Evolutionary conservation across 2,888 invertebrate species (phyloP).

Genomic region (Pollenia griseotomentosa): DNA sequence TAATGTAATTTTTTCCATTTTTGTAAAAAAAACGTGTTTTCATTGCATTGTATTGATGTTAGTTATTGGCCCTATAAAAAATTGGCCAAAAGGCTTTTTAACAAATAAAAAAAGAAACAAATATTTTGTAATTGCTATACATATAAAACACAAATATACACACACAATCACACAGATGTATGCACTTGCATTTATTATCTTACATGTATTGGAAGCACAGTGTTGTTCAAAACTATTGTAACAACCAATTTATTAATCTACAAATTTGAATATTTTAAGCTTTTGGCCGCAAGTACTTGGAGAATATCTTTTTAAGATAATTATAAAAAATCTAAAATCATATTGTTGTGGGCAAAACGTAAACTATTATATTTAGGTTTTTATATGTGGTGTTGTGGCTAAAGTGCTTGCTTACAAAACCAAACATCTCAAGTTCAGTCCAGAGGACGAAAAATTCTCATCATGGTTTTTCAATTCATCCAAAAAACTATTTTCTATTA

Average conservation of each 20-base stretch:
- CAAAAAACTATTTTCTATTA: too few relatives aligned
- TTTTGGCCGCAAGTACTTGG: too few relatives aligned
- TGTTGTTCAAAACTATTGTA: neutral
- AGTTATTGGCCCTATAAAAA: slow-evolving; percentile 56
- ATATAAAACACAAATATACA: neutral
- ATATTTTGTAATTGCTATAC: slow-evolving; percentile 42
- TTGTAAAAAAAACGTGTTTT: neutral
- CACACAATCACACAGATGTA: neutral
- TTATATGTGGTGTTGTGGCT: too few relatives aligned
- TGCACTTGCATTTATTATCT: neutral
- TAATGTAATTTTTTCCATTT: slow-evolving; percentile 35
- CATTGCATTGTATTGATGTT: slow-evolving; percentile 29
- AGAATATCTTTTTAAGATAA: too few relatives aligned
- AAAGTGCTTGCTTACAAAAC: too few relatives aligned
- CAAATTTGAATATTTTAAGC: too few relatives aligned
- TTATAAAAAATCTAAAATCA: too few relatives aligned
- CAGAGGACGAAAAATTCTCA: too few relatives aligned
- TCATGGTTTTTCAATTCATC: too few relatives aligned
- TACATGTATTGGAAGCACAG: neutral
- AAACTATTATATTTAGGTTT: too few relatives aligned
- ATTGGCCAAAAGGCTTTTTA: slow-evolving; percentile 42
- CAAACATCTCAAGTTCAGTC: too few relatives aligned
- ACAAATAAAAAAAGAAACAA: slow-evolving; percentile 35
- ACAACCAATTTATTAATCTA: neutral
- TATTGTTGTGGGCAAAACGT: too few relatives aligned